Conservation (phyloP, 2,113 vertebrate species). For the Mohoua ochrocephala region DNA sequence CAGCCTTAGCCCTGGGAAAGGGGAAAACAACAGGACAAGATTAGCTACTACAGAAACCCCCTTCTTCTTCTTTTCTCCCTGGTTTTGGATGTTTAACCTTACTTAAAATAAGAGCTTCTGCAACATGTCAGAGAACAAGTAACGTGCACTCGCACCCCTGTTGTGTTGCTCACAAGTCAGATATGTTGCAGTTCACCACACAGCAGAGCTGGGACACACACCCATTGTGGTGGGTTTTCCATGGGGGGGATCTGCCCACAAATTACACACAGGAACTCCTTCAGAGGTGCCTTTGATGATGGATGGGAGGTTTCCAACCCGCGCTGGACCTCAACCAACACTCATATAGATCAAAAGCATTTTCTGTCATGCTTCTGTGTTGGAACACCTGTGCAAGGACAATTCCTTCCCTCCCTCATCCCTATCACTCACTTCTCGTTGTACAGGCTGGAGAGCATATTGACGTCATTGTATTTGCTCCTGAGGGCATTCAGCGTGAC, state of each 20-base stretch:
- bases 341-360: background rate
- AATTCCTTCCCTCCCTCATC: background rate
- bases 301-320: background rate
- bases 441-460: conserved; percentile 80
- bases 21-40: background rate
- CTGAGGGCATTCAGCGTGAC: conserved; percentile 76
- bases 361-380: background rate
- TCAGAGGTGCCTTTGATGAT: background rate
- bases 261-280: background rate
- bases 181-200: background rate
- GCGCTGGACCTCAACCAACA: background rate
- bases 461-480: conserved; percentile 80
- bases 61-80: background rate
- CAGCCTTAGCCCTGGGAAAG: conserved; percentile 79
- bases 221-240: background rate
- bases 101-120: background rate
- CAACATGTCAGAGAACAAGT: background rate
- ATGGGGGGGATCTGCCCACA: background rate
- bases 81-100: background rate
- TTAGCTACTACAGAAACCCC: background rate
- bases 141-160: background rate
- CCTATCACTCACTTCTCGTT: conserved; percentile 82
- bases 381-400: background rate
- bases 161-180: background rate
- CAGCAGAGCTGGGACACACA: background rate